A percentile compares a stretch with the other conserved stretches of the same genome.
phyloP scores from a whole-genome alignment of 2,888 invertebrate genomes.

The Volucella zonaria region DNA sequence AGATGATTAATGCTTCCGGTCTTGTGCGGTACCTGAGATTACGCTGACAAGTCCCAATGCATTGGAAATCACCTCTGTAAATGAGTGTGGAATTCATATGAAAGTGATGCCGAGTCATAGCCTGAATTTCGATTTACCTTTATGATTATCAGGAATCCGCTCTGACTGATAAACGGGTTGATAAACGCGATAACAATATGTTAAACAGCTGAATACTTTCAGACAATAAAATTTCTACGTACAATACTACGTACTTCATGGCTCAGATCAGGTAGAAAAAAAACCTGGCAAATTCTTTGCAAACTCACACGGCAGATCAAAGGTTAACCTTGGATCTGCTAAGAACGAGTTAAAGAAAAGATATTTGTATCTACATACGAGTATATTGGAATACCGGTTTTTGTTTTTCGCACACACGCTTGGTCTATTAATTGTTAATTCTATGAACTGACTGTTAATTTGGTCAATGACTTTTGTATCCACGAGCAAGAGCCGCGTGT shows the following conservation, averaged over 20 bases:
- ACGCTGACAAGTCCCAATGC: slow-evolving; percentile 33
- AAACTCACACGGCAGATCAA: slow-evolving; percentile 20
- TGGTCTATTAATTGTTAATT: slow-evolving; percentile 43
- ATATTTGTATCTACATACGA: not conserved
- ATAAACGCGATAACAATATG: slow-evolving; percentile 17
- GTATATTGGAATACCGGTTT: slow-evolving; percentile 4
- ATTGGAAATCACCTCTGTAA: slow-evolving; percentile 26
- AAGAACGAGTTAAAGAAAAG: not conserved
- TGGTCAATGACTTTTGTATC: slow-evolving; percentile 57
- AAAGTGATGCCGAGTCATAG: slow-evolving; percentile 39
- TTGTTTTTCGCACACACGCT: slow-evolving; percentile 22
- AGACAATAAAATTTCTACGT: not conserved
- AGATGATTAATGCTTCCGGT: slow-evolving; percentile 69
- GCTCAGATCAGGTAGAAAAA: not conserved
- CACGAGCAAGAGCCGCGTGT: not conserved
- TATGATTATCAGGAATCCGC: slow-evolving; percentile 51
- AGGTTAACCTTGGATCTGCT: slow-evolving; percentile 5
- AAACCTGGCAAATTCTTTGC: too few relatives aligned
- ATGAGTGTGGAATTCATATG: slow-evolving; percentile 34
- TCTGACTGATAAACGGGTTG: slow-evolving; percentile 53
- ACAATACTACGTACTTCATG: not conserved
- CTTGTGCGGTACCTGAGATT: slow-evolving; percentile 46
- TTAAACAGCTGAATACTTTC: slow-evolving; percentile 7
- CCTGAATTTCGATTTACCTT: slow-evolving; percentile 8
- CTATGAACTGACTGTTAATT: slow-evolving; percentile 43